Evolutionary conservation across 1,140 invertebrate species (phyloP), one percentile per base, ranked within the genome.

Genomic region (Drosophila kikkawai): DNA sequence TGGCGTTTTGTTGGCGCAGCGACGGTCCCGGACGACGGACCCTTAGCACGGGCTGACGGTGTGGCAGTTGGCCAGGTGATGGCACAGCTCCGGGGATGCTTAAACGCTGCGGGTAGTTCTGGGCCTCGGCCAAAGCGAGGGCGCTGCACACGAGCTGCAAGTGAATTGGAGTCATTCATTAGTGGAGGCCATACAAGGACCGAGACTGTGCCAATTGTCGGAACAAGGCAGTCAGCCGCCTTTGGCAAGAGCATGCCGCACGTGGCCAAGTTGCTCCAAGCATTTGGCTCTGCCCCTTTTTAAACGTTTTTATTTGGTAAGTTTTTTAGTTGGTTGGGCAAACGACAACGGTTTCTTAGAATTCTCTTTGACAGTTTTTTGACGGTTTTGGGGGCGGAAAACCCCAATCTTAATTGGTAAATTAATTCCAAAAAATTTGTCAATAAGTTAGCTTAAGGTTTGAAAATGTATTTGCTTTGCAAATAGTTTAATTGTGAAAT

Each of bases 81-180:
- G 93, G 76, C n/a, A 95, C 76, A 0, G 95, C 95, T 8, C 95
- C 95, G 1, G 95, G 95, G 60, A 96, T 95, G 74, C 93, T 93
- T 5, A 95, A 82, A 70, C 95, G 93, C 19, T 93, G 94, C 15
- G 94, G 94, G 53, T 93, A 85, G 80, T 94, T 94, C 86, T 93
- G 93, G 85, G 94, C 90, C 61, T 91, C 75, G n/a, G 76, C 73
- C 69, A 91, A 50, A 59, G 57, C 74, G 29, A 88, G 19, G 13
- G 77, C 80, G 84, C 83, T 70, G 51, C 77, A 83, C 17, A 87
- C 32, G 45, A 87, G 85, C 83, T 87, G 74, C 11, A 73, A 17
- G 47, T 15, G 11, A 60, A 36, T 47, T 37, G 44, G 17, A 66
- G 13, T 29, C 6, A 51, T 79, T 37, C 11, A 56, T 82, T 76